Conservation (phyloP, 2,888 invertebrate genomes). For the Rhodophaea formosa region DNA sequence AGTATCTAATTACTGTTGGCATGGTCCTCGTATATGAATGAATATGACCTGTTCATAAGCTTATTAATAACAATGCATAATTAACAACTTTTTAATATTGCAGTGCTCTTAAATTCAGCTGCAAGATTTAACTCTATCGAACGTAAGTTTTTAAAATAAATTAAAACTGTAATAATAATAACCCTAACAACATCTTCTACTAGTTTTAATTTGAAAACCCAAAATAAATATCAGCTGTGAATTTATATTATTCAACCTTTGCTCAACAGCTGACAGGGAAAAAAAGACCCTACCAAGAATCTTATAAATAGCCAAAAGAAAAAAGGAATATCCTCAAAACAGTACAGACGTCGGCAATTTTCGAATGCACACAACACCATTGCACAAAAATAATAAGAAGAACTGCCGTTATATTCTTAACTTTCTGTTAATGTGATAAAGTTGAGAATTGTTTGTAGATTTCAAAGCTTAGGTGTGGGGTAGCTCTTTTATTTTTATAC, state of each 20-base stretch:
- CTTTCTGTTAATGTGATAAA: neutral
- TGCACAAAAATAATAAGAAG: conserved; percentile 15
- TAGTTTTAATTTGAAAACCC: too few species aligned
- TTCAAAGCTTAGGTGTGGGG: conserved; percentile 26
- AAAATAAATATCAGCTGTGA: conserved; percentile 4
- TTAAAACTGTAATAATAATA: too few species aligned
- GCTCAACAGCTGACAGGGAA: conserved; percentile 14
- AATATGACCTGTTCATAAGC: too few species aligned
- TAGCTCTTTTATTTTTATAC: conserved; percentile 35
- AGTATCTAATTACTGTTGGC: too few species aligned
- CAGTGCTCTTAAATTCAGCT: too few species aligned
- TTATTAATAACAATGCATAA: too few species aligned
- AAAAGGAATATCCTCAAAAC: conserved; percentile 11
- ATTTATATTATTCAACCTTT: neutral
- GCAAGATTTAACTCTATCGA: too few species aligned
- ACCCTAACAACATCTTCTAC: too few species aligned
- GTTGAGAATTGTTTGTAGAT: neutral
- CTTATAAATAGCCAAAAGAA: conserved; percentile 14
- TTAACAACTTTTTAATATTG: too few species aligned
- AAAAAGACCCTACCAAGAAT: conserved; percentile 14
- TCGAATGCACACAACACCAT: conserved; percentile 14
- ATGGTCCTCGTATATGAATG: too few species aligned
- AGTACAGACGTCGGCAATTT: conserved; percentile 16
- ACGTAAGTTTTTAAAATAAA: too few species aligned
- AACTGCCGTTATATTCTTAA: neutral